Conservation (phyloP, 1,140 invertebrate species). For the Himalopsyche phryganea region DNA sequence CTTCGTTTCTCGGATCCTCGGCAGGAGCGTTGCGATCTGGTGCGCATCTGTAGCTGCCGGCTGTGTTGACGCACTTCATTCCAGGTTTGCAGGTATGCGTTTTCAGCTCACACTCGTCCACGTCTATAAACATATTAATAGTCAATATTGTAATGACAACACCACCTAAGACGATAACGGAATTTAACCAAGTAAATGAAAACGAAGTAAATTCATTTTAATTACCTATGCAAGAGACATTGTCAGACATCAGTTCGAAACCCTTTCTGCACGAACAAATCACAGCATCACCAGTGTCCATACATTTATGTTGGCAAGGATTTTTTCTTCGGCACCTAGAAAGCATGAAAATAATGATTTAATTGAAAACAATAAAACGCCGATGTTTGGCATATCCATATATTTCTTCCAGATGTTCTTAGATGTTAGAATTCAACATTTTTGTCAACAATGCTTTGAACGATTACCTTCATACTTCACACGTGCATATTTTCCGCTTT, state of each 20-base stretch:
- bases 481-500: neutral
- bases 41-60: conserved; percentile 57
- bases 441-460: neutral
- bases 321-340: conserved; percentile 58
- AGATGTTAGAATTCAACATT: neutral
- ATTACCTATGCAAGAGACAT: conserved; percentile 59
- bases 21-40: conserved; percentile 25
- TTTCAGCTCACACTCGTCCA: conserved; percentile 65
- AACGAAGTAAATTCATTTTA: neutral
- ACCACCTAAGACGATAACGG: neutral
- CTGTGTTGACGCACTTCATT: conserved; percentile 57
- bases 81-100: conserved; percentile 55
- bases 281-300: conserved; percentile 58
- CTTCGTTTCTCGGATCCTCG: conserved; percentile 13
- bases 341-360: conserved; percentile 4
- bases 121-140: no score
- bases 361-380: neutral
- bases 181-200: no score
- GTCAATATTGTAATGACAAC: conserved; percentile 25
- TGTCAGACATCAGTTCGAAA: conserved; percentile 64
- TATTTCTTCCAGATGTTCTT: neutral
- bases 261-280: conserved; percentile 66
- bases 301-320: conserved; percentile 65
- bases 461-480: neutral
- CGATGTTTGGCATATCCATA: neutral